Conservation (phyloP, 2,797 vertebrate genomes). For the Pyrrhura leucotis region DNA sequence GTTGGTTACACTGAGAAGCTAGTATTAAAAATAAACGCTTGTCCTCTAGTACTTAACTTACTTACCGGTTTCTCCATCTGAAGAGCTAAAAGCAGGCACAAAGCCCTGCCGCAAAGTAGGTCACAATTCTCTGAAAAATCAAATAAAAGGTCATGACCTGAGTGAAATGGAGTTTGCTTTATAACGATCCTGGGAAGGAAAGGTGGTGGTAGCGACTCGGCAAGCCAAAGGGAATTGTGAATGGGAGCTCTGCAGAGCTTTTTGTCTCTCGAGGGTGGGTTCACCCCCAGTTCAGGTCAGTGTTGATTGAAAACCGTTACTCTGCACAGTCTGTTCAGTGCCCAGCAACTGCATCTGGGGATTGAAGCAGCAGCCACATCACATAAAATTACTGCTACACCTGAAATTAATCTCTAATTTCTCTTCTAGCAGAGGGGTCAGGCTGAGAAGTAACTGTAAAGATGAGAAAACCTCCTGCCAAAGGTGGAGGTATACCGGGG, state of each 20-base stretch:
- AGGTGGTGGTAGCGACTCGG: not conserved
- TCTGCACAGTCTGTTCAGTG: not conserved
- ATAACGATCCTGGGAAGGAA: not conserved
- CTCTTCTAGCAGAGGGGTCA: not conserved
- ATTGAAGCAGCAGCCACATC: not conserved
- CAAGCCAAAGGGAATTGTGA: not conserved
- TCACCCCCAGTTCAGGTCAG: not conserved
- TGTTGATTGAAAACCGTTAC: not conserved
- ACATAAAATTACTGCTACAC: not conserved
- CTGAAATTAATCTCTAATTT: conserved; percentile 35
- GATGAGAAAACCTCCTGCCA: not conserved
- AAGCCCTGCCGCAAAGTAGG: not conserved
- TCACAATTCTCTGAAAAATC: conserved; percentile 34
- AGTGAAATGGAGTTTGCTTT: conserved; percentile 31
- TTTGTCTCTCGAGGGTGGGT: not conserved
- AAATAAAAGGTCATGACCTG: not conserved
- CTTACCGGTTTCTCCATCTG: not conserved
- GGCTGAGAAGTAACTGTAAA: not conserved
- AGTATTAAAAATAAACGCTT: not conserved
- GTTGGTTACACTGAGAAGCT: not conserved
- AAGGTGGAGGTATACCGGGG: accelerated
- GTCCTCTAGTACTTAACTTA: not conserved
- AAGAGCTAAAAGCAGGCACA: not conserved
- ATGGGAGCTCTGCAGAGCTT: not conserved
- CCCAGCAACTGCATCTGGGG: not conserved